Conservation (phyloP, 2,888 invertebrate genomes). For the Deilephila elpenor region DNA sequence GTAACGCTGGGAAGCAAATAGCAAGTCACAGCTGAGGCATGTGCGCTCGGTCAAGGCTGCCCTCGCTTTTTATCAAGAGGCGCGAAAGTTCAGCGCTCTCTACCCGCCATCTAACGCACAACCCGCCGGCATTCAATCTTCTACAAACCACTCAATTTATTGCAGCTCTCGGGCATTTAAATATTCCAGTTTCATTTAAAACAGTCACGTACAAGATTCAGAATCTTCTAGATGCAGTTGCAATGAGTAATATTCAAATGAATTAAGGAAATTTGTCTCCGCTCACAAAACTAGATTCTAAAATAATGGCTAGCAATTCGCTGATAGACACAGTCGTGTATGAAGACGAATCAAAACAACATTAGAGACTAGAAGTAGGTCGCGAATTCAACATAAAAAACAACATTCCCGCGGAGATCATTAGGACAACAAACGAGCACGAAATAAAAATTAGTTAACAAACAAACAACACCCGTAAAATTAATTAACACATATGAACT, state of each 20-base stretch:
- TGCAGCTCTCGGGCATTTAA: not conserved
- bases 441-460: conserved; percentile 11
- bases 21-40: conserved; percentile 25
- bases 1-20: conserved; percentile 6
- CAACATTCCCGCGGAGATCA: not conserved
- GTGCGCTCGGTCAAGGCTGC: conserved; percentile 79
- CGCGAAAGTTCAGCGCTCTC: conserved; percentile 78
- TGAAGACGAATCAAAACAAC: not conserved
- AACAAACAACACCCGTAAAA: conserved; percentile 9
- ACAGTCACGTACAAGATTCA: not conserved
- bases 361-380: not conserved
- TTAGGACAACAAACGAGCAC: not conserved
- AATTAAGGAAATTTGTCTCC: not conserved
- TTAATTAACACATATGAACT: conserved; percentile 6
- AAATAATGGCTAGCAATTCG: not conserved
- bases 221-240: conserved; percentile 1
- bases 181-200: not conserved
- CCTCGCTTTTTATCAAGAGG: conserved; percentile 67
- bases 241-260: not conserved
- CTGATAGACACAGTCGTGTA: not conserved
- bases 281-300: not conserved
- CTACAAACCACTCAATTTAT: not conserved
- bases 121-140: conserved; percentile 44
- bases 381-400: not conserved
- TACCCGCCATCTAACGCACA: conserved; percentile 30